Base-by-base conservation (phyloP, 2,888 invertebrate genomes). In the Drosophila gaucha region DNA sequence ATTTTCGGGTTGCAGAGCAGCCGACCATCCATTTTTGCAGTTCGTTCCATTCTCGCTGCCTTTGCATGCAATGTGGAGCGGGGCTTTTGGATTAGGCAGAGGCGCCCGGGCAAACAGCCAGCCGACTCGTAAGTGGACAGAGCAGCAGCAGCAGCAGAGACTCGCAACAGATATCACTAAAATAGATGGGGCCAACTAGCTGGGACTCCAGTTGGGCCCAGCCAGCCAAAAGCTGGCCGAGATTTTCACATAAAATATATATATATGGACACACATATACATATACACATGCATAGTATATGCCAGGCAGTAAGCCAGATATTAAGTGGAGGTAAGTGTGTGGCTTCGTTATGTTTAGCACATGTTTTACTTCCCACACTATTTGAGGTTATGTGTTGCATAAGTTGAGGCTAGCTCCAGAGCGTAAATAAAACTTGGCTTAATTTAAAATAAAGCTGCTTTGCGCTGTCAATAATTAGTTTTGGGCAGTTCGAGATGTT, bases 1-100 rank as follows among this genome's bases (percentile, higher is more conserved):
- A 84, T 83, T 83, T 82, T 67, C 22, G 51, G 49, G 35, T 0
- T 62, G 55, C 60, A 66, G 41, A 56, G 66, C 47, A 46, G 39
- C 71, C 51, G 77, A 41, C 26, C 56, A 51, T 67, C 12, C 49
- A 47, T 49, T 52, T 56, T 59, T 54, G 30, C 46, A 31, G 26
- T 44, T 20, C 31, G 31, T 12, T 31, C 20, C 46, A 16, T 28
- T 44, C 26, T 14, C 39, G 3, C 38, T n/a, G 38, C n/a, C 20
- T 57, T 67, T n/a, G n/a, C n/a, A n/a, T n/a, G n/a, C n/a, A n/a
- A n/a, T n/a, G n/a, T 65, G 36, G 50, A 31, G 50, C 56, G 35
- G 36, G 72, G 38, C 33, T 3, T n/a, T 6, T 28, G 63, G 67
- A 52, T 67, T 55, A 72, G 56, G 16, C 24, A 6, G 43, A 38